Evolutionary conservation across 2,113 vertebrate species (phyloP).

Genomic region (Oncorhynchus gorbuscha): DNA sequence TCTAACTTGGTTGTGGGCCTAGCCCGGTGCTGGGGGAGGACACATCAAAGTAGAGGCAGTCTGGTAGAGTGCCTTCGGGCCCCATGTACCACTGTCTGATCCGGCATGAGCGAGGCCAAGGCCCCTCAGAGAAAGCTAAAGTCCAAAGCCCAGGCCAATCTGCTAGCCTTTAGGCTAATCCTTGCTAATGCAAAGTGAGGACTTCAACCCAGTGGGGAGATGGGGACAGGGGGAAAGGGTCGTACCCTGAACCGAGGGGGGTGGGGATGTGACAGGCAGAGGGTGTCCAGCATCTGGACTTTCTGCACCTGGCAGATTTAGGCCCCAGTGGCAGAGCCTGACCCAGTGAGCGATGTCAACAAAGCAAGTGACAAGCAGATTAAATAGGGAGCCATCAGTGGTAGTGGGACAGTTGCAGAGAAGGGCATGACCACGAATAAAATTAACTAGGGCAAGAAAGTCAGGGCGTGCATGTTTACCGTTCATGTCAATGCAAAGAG

Average conservation of each 20-base stretch:
- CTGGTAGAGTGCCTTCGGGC: slow-evolving; percentile 57
- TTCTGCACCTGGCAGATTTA: neutral
- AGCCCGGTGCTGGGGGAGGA: slow-evolving; percentile 56
- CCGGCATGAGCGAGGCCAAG: slow-evolving; percentile 41
- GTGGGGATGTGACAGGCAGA: neutral
- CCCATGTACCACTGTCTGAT: slow-evolving; percentile 62
- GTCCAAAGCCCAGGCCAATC: slow-evolving; percentile 35
- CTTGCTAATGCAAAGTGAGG: neutral
- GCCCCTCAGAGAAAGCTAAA: slow-evolving; percentile 50
- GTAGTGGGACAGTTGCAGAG: no score
- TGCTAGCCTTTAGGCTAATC: slow-evolving; percentile 35
- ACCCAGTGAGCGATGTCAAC: neutral
- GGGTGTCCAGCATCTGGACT: neutral
- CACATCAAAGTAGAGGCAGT: slow-evolving; percentile 59
- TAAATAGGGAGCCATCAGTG: neutral
- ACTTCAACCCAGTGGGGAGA: neutral
- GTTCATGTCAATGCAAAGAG: neutral
- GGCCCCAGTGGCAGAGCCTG: neutral
- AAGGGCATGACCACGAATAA: no score
- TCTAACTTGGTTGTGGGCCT: slow-evolving; percentile 60
- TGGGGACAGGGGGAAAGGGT: neutral
- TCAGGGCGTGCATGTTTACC: no score
- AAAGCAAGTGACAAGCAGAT: neutral
- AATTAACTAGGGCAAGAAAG: no score
- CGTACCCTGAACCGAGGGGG: neutral